Base-by-base conservation (phyloP, 23 tunicate genomes). In the Botrylloides violaceus region DNA sequence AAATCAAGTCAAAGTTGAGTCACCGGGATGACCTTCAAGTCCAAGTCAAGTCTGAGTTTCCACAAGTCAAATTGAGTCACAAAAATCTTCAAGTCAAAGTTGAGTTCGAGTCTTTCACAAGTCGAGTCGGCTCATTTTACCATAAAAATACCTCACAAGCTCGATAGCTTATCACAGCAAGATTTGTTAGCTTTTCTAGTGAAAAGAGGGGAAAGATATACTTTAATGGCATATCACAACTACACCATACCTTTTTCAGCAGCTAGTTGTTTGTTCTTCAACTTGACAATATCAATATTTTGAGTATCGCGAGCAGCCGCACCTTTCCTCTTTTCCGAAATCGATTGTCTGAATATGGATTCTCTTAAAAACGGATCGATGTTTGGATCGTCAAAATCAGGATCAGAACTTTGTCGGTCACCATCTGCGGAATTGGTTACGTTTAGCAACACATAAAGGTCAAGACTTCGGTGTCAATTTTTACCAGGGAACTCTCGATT, bases 361-460 rank as follows among this genome's bases (percentile, higher is more conserved):
- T 87, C 95, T 9, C 95, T 66, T 3, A 80, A 83, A 61, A 87
- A 87, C 4, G 95, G 95, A 34, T 87, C 95, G 24, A 36, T 35
- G 28, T 28, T 64, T 22, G 64, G 28, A 2, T 68, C 74, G 23
- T 68, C 29, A 18, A 36, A 28, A 6, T 43, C 74, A 38, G 74
- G 74, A 43, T 43, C 37, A 0, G 74, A n/a, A 43, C 53, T 43
- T 0, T 19, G 43, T 56, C 74, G 37, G 37, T 68, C 58, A 4
- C 37, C 74, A 23, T 68, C 70, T 63, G 70, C 4, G 0, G 37
- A 68, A 36, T 38, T n/a, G n/a, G 30, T n/a, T n/a, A n/a, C n/a
- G n/a, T 60, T 25, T 60, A 20, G 65, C 65, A 23, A 60, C 65
- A 25, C 30, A 20, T 12, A 23, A 60, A 22, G 0, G 20, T 49